Evolutionary conservation across 2,888 invertebrate genomes (phyloP), one percentile per base, ranked within the genome.

Genomic region (Sinohyriopsis cumingii): DNA sequence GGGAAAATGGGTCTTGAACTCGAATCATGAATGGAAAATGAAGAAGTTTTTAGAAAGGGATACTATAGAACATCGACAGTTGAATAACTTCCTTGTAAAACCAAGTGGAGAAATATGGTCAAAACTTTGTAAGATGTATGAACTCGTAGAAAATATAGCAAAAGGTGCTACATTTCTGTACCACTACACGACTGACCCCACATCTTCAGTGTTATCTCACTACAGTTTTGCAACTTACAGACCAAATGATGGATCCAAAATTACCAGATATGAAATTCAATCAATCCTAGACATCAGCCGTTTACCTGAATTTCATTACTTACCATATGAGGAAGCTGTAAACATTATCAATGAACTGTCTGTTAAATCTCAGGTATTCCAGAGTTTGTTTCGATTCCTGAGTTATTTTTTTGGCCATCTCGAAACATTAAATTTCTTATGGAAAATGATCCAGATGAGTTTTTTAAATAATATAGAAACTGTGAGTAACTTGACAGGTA

Each of bases 271-370:
- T 63, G 63, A 33, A 53, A 19, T 63, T 19, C 4, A 63, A 63
- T 53, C 63, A 63, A 53, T 63, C 24, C 19, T 33, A 28, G 63
- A 53, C 53, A 24, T 63, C 18, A 24, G 54, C 18, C 5, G 63
- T 28, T 53, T 63, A 20, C 63, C 54, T n/a, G 63, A 63, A 63
- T 22, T n/a, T 22, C 60, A 60, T 22, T 60, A 60, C 24, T 24
- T 60, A 22, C 60, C 60, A 19, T 60, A n/a, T 3, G n/a, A 60
- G 24, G 2, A 20, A 22, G 20, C 18, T 22, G 18, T 22, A n/a
- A 22, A 24, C 19, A 60, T 19, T 4, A 25, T 18, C 19, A 3
- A 60, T 60, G 20, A 19, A 60, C 18, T 22, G 22, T 19, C 20
- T 22, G 19, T 24, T n/a, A 22, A n/a, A 22, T 20, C 20, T 24